Conservation (phyloP, 1,140 invertebrate species). For the Drosophila tsacasi region DNA sequence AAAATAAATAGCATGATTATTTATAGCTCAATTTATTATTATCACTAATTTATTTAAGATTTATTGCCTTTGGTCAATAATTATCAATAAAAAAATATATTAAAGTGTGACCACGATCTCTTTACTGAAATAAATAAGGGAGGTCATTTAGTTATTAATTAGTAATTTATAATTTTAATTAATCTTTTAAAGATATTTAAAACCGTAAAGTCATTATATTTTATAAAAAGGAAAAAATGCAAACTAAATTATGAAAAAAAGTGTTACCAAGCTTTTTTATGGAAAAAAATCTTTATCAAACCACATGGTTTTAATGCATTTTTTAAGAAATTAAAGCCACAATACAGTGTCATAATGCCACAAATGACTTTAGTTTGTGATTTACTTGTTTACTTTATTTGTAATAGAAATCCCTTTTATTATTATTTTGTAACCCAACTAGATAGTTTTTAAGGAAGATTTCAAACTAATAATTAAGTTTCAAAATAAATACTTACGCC, state of each 20-base stretch:
- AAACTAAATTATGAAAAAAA: background rate
- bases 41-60: background rate
- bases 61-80: background rate
- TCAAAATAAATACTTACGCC: slow-evolving; percentile 69
- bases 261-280: background rate
- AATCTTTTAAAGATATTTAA: background rate
- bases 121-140: background rate
- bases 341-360: background rate
- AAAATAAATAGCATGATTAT: background rate
- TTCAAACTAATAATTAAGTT: too few relatives aligned
- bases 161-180: background rate
- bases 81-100: background rate
- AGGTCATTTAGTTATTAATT: background rate
- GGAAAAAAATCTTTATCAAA: background rate
- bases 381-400: too few relatives aligned
- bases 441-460: background rate
- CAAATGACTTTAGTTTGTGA: background rate
- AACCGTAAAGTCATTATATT: background rate
- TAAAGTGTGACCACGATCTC: background rate
- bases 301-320: background rate
- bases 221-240: background rate
- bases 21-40: background rate
- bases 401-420: too few relatives aligned
- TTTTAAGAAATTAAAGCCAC: background rate
- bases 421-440: background rate